These are phyloP conservation scores for Clivina fossor DNA, from an alignment of 2,888 invertebrate species.

Conservation along the genomic window DNA sequence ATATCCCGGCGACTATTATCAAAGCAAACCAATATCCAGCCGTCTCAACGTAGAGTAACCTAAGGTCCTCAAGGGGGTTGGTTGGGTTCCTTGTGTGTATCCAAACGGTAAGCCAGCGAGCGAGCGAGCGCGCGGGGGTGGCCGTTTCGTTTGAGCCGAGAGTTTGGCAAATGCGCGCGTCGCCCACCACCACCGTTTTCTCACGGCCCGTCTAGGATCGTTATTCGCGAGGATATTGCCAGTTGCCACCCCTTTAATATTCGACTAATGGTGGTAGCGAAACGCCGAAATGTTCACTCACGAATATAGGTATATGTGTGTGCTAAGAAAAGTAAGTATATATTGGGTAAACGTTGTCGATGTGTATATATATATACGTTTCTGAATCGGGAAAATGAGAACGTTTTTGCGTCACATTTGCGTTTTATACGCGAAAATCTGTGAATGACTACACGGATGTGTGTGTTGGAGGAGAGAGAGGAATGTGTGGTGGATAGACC, in stretches of 20 bases:
- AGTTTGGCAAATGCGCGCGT: slow-evolving; percentile 41
- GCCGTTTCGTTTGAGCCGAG: slow-evolving; percentile 26
- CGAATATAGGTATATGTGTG: not conserved
- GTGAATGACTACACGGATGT: slow-evolving; percentile 7
- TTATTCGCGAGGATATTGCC: slow-evolving; percentile 53
- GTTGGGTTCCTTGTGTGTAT: not conserved
- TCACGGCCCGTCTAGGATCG: slow-evolving; percentile 51
- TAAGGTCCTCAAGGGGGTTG: not conserved
- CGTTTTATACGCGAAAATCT: slow-evolving; percentile 18
- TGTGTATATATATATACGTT: not conserved
- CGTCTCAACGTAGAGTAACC: not conserved
- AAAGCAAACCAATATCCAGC: not conserved
- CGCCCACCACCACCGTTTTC: slow-evolving; percentile 42
- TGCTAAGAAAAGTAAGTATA: not conserved
- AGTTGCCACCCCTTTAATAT: slow-evolving; percentile 52
- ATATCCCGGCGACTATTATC: too few species aligned
- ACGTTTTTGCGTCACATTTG: slow-evolving; percentile 22
- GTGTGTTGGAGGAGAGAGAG: too few species aligned
- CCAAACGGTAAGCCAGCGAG: too few species aligned
- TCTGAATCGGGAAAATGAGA: slow-evolving; percentile 13
- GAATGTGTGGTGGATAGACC: too few species aligned
- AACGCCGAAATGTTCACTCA: slow-evolving; percentile 21
- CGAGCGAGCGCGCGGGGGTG: not conserved
- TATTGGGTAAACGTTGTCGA: too few species aligned
- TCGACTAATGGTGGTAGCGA: slow-evolving; percentile 49